Conservation (phyloP, 2,113 vertebrate species). For the Malurus alboscapulatus region DNA sequence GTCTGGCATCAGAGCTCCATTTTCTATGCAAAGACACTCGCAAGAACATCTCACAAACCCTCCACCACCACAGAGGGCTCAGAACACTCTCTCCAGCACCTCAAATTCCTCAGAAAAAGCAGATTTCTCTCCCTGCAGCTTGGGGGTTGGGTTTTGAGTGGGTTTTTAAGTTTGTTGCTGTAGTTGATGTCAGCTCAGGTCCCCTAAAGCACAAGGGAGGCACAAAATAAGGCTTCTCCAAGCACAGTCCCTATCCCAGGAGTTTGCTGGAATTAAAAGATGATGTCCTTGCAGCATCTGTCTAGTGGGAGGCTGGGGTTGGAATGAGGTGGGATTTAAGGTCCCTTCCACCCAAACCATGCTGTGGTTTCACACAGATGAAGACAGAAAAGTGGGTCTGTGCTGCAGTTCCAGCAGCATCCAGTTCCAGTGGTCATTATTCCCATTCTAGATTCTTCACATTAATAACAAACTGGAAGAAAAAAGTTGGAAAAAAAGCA, state of each 20-base stretch:
- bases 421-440: too few relatives aligned
- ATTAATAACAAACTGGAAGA: not conserved
- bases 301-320: not conserved
- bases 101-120: not conserved
- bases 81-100: not conserved
- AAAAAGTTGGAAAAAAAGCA: not conserved
- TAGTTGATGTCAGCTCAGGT: not conserved
- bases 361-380: not conserved
- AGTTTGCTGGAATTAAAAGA: not conserved
- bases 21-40: not conserved
- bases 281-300: not conserved
- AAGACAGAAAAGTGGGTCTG: not conserved
- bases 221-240: not conserved
- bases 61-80: not conserved
- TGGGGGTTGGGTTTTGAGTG: not conserved
- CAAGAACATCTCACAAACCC: not conserved
- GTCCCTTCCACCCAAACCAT: not conserved
- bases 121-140: not conserved
- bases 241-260: not conserved
- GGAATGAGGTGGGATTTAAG: not conserved
- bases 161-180: not conserved
- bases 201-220: not conserved
- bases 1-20: not conserved
- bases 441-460: too few relatives aligned
- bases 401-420: not conserved